Percentiles rank a stretch among this genome's conserved stretches.
Conservation (phyloP, 2,888 invertebrate species). For the Caenorhabditis sulstoni region DNA sequence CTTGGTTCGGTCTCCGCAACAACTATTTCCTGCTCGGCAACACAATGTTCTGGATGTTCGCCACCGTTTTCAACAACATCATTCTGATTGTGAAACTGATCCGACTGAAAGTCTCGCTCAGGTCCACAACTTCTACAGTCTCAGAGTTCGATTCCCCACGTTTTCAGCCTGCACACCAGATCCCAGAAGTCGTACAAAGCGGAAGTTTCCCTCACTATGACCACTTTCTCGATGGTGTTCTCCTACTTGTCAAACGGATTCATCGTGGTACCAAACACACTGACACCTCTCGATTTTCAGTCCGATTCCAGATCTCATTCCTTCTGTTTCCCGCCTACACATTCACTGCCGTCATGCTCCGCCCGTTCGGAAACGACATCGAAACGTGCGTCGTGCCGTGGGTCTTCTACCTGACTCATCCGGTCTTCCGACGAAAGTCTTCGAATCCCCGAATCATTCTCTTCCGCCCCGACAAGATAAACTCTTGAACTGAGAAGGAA, state of each 20-base stretch:
- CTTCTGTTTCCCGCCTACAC: constrained; percentile 12
- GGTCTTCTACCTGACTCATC: constrained; percentile 53
- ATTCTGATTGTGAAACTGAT: constrained; percentile 34
- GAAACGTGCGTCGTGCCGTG: constrained; percentile 41
- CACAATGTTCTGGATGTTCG: constrained; percentile 27
- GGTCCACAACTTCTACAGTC: neutral
- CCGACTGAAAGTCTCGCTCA: neutral
- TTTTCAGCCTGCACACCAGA: neutral
- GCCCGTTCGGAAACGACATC: constrained; percentile 53
- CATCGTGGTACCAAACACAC: constrained; percentile 7
- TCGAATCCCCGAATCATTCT: constrained; percentile 1
- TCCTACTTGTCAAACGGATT: constrained; percentile 32
- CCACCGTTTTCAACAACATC: constrained; percentile 8
- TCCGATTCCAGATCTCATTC: constrained; percentile 25
- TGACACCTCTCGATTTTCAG: too few species aligned
- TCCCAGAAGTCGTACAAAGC: constrained; percentile 18
- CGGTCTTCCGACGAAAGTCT: constrained; percentile 9
- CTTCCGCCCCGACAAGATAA: constrained; percentile 3
- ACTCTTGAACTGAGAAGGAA: neutral
- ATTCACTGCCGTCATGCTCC: constrained; percentile 41
- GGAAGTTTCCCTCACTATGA: constrained; percentile 39
- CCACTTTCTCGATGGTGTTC: constrained; percentile 39
- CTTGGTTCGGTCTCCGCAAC: constrained; percentile 16
- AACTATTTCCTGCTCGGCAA: constrained; percentile 23
- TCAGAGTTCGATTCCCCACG: too few species aligned